These are phyloP conservation scores for Anseranas semipalmata DNA, from an alignment of 2,113 vertebrate species.

Conservation along the genomic window DNA sequence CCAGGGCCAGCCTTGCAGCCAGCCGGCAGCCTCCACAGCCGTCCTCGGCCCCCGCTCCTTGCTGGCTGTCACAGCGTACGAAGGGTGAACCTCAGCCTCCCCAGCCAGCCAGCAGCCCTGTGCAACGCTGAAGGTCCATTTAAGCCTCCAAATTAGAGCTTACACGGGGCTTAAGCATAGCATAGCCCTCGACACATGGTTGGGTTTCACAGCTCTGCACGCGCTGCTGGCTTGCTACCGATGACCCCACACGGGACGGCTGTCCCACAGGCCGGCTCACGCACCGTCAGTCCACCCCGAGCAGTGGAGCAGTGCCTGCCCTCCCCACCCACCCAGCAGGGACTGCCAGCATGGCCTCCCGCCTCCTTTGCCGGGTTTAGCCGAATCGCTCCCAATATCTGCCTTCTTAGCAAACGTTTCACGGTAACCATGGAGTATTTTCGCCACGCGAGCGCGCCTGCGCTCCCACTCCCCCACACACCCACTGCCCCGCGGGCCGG, in stretches of 20 bases:
- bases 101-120: background rate
- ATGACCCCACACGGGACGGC: background rate
- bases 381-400: background rate
- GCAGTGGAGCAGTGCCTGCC: background rate
- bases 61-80: background rate
- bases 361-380: background rate
- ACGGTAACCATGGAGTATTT: accelerated
- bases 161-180: background rate
- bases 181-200: background rate
- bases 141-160: slow-evolving; percentile 17
- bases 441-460: accelerated
- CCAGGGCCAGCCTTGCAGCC: background rate
- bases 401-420: background rate
- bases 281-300: background rate
- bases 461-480: background rate
- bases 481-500: background rate
- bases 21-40: background rate
- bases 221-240: background rate
- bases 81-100: background rate
- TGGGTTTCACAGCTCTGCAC: background rate
- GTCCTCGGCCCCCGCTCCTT: background rate
- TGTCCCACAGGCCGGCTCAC: too few species aligned
- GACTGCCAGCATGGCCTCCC: background rate
- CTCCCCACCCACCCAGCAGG: accelerated
- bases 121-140: background rate